These are phyloP conservation scores for Orthosia cruda DNA, from an alignment of 2,888 invertebrate genomes.

Conservation along the genomic window DNA sequence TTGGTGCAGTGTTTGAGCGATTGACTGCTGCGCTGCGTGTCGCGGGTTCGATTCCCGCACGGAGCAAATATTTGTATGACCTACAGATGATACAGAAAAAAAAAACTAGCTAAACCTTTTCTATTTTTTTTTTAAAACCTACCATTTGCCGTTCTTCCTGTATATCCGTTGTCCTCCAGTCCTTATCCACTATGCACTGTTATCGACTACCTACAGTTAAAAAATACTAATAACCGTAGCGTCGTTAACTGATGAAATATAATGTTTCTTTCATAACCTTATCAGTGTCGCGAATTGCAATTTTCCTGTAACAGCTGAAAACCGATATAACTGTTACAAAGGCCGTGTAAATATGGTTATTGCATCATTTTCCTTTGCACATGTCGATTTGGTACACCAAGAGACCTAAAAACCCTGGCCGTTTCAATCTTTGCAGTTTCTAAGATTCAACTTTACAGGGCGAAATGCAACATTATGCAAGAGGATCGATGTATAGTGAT, in stretches of 20 bases:
- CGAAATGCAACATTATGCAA: no score
- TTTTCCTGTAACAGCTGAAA: constrained; percentile 15
- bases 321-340: background rate
- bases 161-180: background rate
- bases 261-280: constrained; percentile 16
- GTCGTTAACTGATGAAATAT: constrained; percentile 7
- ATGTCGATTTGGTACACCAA: background rate
- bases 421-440: no score
- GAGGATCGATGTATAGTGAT: no score
- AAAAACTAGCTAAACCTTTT: no score
- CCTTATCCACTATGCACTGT: background rate
- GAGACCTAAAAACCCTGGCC: background rate
- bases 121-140: background rate
- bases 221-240: constrained; percentile 1
- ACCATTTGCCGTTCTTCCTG: background rate
- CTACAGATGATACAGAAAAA: no score
- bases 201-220: background rate
- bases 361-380: background rate
- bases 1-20: no score
- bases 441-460: no score
- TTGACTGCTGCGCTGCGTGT: no score
- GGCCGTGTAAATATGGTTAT: background rate
- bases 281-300: constrained; percentile 35
- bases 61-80: no score
- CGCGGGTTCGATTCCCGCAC: no score